Evolutionary conservation across 2,888 invertebrate genomes (phyloP), one percentile per base, ranked within the genome.

Genomic region (Metallyticus violacea): DNA sequence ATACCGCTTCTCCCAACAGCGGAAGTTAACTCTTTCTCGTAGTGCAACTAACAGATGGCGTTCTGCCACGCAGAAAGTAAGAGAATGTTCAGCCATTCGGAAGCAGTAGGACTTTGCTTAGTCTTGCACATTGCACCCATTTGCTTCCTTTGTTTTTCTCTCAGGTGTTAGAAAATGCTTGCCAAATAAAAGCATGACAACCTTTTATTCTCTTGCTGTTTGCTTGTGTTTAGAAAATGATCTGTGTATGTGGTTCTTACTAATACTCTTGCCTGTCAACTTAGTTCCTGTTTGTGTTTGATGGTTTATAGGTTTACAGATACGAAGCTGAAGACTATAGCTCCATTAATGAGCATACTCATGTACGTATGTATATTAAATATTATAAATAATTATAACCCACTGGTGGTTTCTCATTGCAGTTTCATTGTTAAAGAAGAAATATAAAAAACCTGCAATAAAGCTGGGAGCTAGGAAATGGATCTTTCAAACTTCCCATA

Each of bases 41-140:
- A 93, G 92, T 90, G 91, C 91, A 88, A 90, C 91, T 87, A 91
- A 92, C 90, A 94, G 94, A 90, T 95, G 96, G 95, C 94, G 93
- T 91, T 94, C 91, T 89, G 95, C 95, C 91, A 95, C 95, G 91
- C 95, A 95, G 90, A 96, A 95, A 94, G 95, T 95, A 92, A 95
- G 95, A 94, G 96, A 96, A 95, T 95, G 96, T 92, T 89, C 88
- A 81, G 81, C 85, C 79, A 87, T 40, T n/a, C 15, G 40, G 40
- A 62, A 62, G 40, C 40, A 62, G 40, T 28, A 81, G 81, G 26
- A 29, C 40, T 9, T 25, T 15, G 15, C 7, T 25, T 28, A 81
- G 81, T 40, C 40, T 81, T 81, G 81, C 83, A 83, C 83, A 77
- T 3, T 83, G 77, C 83, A 82, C 76, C 27, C 27, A 22, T 27